phyloP scores from a whole-genome alignment of 2,113 vertebrate species.

The Bubo bubo region DNA sequence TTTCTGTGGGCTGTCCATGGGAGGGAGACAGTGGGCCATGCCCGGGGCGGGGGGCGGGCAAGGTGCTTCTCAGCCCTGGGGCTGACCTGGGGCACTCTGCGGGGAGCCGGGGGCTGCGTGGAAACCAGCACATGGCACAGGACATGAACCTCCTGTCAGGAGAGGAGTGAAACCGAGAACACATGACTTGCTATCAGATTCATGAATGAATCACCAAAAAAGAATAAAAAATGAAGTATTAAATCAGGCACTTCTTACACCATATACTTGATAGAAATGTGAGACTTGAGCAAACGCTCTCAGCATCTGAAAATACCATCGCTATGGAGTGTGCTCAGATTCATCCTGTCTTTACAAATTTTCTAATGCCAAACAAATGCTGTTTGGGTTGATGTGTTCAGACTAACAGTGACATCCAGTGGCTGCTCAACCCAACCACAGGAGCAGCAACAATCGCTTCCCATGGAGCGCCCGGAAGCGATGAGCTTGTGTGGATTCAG shows the following conservation, averaged over 20 bases:
- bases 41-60: not conserved
- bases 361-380: constrained; percentile 36
- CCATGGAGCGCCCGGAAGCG: not conserved
- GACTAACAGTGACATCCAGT: constrained; percentile 67
- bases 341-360: not conserved
- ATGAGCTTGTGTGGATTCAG: not conserved
- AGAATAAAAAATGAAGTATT: not conserved
- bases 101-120: not conserved
- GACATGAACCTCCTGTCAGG: not conserved
- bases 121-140: not conserved
- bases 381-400: not conserved
- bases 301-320: not conserved
- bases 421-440: constrained; percentile 22
- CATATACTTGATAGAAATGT: not conserved
- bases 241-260: not conserved
- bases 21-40: not conserved
- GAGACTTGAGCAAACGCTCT: not conserved
- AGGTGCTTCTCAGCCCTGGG: not conserved
- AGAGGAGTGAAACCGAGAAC: not conserved
- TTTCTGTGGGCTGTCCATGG: not conserved
- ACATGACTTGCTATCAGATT: not conserved
- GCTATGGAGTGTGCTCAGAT: not conserved
- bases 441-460: not conserved
- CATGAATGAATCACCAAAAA: not conserved
- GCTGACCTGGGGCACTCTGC: not conserved